phyloP scores from a whole-genome alignment of 1,140 invertebrate species.

The Cydia strobilella region DNA sequence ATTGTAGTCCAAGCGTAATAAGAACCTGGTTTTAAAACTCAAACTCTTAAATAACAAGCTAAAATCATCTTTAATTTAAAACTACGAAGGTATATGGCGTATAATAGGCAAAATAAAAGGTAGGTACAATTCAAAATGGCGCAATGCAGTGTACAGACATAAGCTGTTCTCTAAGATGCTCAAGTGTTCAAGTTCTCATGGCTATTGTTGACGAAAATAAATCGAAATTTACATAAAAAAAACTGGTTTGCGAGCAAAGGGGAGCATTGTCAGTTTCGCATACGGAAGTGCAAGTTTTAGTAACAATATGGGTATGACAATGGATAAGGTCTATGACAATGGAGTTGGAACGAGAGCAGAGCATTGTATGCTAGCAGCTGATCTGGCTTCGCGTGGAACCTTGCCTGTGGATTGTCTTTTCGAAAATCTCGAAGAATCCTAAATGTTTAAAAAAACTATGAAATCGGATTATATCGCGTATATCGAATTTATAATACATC shows the following conservation, averaged over 20 bases:
- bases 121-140: not conserved
- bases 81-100: too few relatives aligned
- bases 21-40: too few relatives aligned
- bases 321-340: not conserved
- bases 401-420: too few relatives aligned
- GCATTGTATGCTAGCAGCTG: slow-evolving; percentile 12
- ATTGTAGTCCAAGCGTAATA: too few relatives aligned
- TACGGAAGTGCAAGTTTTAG: slow-evolving; percentile 15
- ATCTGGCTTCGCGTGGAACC: not conserved
- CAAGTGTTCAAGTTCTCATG: slow-evolving; percentile 14
- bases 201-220: slow-evolving; percentile 29
- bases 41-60: too few relatives aligned
- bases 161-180: not conserved
- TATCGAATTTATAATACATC: too few relatives aligned
- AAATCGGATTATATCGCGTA: too few relatives aligned
- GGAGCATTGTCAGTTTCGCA: slow-evolving; percentile 26
- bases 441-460: too few relatives aligned
- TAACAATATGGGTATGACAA: slow-evolving; percentile 24
- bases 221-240: slow-evolving; percentile 27
- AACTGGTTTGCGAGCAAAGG: slow-evolving; percentile 22
- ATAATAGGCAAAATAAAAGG: not conserved
- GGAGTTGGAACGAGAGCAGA: slow-evolving; percentile 9
- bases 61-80: too few relatives aligned
- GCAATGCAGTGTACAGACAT: not conserved
- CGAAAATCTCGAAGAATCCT: too few relatives aligned